Base-by-base conservation (phyloP, 2,888 invertebrate genomes). In the Formica aserva region DNA sequence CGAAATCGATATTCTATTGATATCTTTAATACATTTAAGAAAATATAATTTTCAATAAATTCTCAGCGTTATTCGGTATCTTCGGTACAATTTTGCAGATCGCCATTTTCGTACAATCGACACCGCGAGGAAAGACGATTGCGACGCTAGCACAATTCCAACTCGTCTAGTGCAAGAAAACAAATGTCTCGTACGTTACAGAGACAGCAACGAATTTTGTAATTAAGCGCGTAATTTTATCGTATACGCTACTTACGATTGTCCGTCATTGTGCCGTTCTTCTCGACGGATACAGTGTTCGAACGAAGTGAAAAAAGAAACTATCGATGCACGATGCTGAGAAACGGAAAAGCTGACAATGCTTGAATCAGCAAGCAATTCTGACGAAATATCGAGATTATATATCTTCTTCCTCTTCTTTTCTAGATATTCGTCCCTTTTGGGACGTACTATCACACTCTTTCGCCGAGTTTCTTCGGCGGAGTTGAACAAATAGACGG, bases 211-310 rank as follows among this genome's bases (percentile, higher is more conserved):
- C 8, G 18, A n/a, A n/a, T n/a, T n/a, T 29, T 18, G 11, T 13
- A 32, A 35, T 22, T n/a, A 9, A 1, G 38, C 26, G 13, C 8
- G n/a, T 45, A 22, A 81, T 62, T 62, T 80, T 22, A 9, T n/a
- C 3, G 3, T 55, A 11, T 38, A 38, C 22, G 22, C 13, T 88
- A 94, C 94, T 94, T 91, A 94, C 94, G 94, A 87, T 92, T 94
- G 83, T 94, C 94, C 89, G 94, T 92, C 94, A 94, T 94, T 62
- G 84, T 92, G 91, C 82, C 69, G 85, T 81, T 81, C 83, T 82
- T 78, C 84, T 75, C 65, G 63, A 80, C 48, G 57, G 72, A 80
- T 69, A 52, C 22, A 52, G 55, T 78, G 76, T 52, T 69, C 18
- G 29, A 52, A 87, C 78, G 82, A 62, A 67, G 82, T 74, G 85